Evolutionary conservation across 92 coral and sea anemone genomes (phyloP), one percentile per base, ranked within the genome.

Genomic region (Porites rus): DNA sequence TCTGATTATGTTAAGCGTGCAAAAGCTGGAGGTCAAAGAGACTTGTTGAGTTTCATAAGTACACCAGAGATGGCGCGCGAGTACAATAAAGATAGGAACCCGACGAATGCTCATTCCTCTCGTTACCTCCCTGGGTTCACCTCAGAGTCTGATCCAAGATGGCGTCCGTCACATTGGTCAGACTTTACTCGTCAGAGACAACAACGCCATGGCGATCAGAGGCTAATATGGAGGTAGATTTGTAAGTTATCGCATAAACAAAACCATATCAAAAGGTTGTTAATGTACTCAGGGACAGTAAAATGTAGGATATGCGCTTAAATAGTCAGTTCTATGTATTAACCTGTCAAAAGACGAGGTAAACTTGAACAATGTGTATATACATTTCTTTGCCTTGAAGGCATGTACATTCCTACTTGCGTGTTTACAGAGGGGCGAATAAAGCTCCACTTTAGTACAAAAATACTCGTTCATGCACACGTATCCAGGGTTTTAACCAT

Each of bases 121-220:
- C 90, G 85, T 16, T 58, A 77, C 20, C 53, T 51, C 1, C 84
- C 92, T 1, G 95, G 86, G 6, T 69, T 90, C 68, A 92, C 81
- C 8, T 85, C 95, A 0, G 92, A 78, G 17, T 80, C 84, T 9
- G 95, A 92, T 19, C 95, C 92, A 11, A 76, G 90, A 46, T 92
- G 95, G 95, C 81, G 67, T 56, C 95, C 95, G 17, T 92, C 95
- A 0, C 90, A 88, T 8, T 92, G 95, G 95, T 78, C 92, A 6
- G 81, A 85, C 22, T 74, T 92, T n/a, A 75, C 92, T 19, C 84
- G 88, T 14, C 87, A 60, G 56, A 56, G 51, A 77, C 83, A 78
- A 17, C 53, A 63, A 13, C 59, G 87, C 62, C 81, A 77, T n/a
- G 54, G 87, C 19, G 87, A 74, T 52, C 68, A 63, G 52, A 64